phyloP scores from a whole-genome alignment of 1,140 invertebrate species.

The Holcopasites calliopsidis region DNA sequence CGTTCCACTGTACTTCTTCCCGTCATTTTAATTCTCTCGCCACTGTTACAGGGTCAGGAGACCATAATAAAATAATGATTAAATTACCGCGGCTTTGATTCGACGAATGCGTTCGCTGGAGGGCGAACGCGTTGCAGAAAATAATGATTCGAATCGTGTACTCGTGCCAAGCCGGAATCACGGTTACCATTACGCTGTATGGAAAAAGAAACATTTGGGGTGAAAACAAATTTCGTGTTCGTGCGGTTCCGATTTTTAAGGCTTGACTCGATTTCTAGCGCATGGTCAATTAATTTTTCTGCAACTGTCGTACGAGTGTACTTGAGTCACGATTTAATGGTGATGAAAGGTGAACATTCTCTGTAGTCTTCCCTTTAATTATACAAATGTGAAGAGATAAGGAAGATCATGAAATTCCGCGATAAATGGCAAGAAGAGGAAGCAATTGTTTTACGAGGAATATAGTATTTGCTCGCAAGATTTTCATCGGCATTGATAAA shows the following conservation, averaged over 20 bases:
- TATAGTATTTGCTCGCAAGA: too few relatives aligned
- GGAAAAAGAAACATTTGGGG: neutral
- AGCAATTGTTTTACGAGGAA: too few relatives aligned
- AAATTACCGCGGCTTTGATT: constrained; percentile 15
- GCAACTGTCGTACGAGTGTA: neutral
- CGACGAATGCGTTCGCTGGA: neutral
- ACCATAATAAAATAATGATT: constrained; percentile 22
- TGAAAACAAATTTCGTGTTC: constrained; percentile 1
- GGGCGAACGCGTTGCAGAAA: neutral
- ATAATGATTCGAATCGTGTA: constrained; percentile 25
- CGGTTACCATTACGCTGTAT: too few relatives aligned
- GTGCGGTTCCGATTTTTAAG: neutral
- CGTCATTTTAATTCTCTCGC: too few relatives aligned
- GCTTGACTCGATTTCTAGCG: neutral
- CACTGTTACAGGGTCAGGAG: neutral
- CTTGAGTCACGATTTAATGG: neutral
- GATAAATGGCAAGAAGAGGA: too few relatives aligned
- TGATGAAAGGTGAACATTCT: neutral
- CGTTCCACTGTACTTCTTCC: too few relatives aligned
- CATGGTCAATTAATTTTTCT: neutral
- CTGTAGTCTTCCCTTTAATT: neutral
- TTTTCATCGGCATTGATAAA: too few relatives aligned
- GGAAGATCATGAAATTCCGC: too few relatives aligned
- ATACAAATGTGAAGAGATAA: too few relatives aligned
- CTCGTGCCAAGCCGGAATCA: neutral